phyloP scores from a whole-genome alignment of 2,113 vertebrate species.

The Passerina amoena region DNA sequence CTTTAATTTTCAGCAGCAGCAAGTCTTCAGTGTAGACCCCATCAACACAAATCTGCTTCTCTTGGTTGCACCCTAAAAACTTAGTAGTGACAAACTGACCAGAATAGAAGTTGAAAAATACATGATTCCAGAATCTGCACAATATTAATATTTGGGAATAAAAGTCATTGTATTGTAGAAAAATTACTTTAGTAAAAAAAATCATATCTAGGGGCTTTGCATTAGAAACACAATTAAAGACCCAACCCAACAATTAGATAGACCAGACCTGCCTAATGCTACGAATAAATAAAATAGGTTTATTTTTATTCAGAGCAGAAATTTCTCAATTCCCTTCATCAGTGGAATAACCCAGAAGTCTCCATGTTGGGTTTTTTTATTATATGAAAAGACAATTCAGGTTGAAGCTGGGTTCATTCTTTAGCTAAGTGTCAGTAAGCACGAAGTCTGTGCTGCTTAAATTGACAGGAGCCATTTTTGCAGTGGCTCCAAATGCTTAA shows the following conservation, averaged over 20 bases:
- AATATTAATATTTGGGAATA: background rate
- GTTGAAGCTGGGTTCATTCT: background rate
- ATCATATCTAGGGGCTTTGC: background rate
- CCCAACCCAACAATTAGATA: background rate
- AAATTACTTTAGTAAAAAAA: background rate
- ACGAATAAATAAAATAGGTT: background rate
- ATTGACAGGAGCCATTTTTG: slow-evolving; percentile 6
- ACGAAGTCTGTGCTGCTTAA: background rate
- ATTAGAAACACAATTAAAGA: background rate
- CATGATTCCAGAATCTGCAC: background rate
- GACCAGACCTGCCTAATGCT: background rate
- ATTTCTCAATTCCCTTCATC: background rate
- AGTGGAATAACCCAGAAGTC: background rate
- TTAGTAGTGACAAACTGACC: background rate
- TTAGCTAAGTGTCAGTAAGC: background rate
- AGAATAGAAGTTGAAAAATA: background rate
- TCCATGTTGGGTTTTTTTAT: background rate
- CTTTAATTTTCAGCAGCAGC: background rate
- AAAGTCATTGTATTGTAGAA: background rate
- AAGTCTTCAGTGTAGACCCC: background rate
- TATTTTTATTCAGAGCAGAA: slow-evolving; percentile 34
- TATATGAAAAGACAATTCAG: background rate
- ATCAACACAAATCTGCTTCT: background rate
- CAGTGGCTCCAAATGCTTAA: background rate
- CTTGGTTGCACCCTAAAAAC: background rate